These are phyloP conservation scores for Philopedon plagiatum DNA, from an alignment of 2,888 invertebrate genomes.

Conservation along the genomic window DNA sequence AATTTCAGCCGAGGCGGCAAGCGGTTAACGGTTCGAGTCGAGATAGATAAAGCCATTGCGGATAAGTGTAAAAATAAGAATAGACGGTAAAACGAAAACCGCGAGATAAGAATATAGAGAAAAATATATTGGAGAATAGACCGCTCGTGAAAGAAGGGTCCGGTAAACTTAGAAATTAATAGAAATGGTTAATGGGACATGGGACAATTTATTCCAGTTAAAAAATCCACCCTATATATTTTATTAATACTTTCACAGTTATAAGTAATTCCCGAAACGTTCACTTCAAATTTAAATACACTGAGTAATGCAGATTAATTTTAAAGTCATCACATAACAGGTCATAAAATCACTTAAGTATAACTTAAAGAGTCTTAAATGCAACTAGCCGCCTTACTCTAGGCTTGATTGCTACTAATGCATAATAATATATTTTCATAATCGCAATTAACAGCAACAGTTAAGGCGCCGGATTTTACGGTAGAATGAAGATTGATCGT, in stretches of 20 bases:
- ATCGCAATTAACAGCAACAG: slow-evolving; percentile 30
- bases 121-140: not conserved
- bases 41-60: slow-evolving; percentile 31
- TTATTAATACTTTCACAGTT: too few relatives aligned
- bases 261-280: too few relatives aligned
- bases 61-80: slow-evolving; percentile 27
- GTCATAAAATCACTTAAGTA: slow-evolving; percentile 35
- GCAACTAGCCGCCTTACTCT: slow-evolving; percentile 23
- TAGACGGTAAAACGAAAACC: not conserved
- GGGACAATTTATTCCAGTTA: too few relatives aligned
- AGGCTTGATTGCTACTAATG: slow-evolving; percentile 36
- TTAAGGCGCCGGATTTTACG: slow-evolving; percentile 39
- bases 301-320: not conserved
- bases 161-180: too few relatives aligned
- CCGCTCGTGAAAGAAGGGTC: not conserved
- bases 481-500: slow-evolving; percentile 35
- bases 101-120: slow-evolving; percentile 2
- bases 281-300: too few relatives aligned
- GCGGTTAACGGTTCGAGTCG: slow-evolving; percentile 30
- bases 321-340: slow-evolving; percentile 17
- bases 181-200: too few relatives aligned
- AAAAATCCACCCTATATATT: too few relatives aligned
- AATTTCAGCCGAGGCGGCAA: slow-evolving; percentile 40
- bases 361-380: slow-evolving; percentile 20
- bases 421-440: slow-evolving; percentile 32